These are phyloP conservation scores for Turdus rufiventris DNA, from an alignment of 2,113 vertebrate genomes.

Conservation along the genomic window DNA sequence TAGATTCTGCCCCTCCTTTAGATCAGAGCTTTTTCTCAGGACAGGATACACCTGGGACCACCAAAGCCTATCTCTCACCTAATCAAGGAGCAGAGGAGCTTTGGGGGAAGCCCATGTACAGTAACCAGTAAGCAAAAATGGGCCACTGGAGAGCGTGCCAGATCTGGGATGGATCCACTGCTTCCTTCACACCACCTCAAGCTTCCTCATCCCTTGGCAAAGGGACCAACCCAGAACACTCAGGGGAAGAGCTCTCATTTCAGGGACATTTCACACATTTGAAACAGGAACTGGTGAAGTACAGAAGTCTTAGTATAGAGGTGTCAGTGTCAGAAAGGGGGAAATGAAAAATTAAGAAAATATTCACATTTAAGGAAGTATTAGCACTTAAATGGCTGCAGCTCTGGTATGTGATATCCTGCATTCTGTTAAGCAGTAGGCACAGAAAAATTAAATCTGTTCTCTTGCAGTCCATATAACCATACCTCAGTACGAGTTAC, in stretches of 20 bases:
- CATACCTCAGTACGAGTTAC: neutral
- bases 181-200: neutral
- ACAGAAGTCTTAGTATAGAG: neutral
- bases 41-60: neutral
- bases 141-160: neutral
- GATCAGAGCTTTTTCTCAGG: neutral
- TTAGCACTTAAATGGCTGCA: neutral
- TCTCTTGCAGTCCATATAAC: neutral
- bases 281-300: neutral
- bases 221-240: neutral
- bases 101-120: neutral
- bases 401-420: neutral
- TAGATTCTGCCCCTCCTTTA: neutral
- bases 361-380: neutral
- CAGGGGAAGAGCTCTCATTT: neutral
- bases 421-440: neutral
- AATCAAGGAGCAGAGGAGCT: neutral
- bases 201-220: neutral
- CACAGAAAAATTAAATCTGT: neutral
- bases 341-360: neutral
- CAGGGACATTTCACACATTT: neutral
- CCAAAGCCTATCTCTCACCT: neutral
- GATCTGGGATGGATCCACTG: neutral
- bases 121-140: neutral
- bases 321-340: rapidly evolving